phyloP scores from a whole-genome alignment of 2,113 vertebrate species.

The Acrocephalus arundinaceus region DNA sequence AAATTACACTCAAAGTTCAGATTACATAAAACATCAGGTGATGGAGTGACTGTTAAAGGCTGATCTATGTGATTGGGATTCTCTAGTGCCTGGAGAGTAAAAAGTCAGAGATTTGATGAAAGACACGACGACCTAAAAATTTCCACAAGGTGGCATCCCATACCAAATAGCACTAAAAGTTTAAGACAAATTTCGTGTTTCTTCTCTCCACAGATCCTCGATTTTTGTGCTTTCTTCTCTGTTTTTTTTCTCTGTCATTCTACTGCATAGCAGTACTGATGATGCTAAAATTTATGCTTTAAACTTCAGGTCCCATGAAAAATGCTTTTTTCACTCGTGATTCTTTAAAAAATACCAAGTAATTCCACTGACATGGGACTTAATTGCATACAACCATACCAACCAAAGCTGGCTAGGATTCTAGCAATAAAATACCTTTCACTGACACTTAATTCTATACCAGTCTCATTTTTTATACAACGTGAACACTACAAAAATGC shows the following conservation, averaged over 20 bases:
- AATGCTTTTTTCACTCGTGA: not conserved
- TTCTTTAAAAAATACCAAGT: not conserved
- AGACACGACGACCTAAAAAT: not conserved
- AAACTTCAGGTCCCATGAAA: not conserved
- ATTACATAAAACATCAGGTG: not conserved
- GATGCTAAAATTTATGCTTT: slow-evolving; percentile 16
- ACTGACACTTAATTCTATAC: not conserved
- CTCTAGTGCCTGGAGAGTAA: not conserved
- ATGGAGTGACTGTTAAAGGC: not conserved
- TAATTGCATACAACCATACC: not conserved
- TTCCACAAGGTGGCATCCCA: slow-evolving; percentile 60
- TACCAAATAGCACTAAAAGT: not conserved
- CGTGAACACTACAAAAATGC: not conserved
- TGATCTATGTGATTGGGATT: not conserved
- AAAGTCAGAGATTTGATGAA: not conserved
- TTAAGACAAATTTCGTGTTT: not conserved
- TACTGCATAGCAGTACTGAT: not conserved
- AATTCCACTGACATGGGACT: not conserved
- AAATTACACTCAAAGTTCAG: not conserved
- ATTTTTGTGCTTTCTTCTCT: slow-evolving; percentile 15
- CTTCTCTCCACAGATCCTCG: not conserved
- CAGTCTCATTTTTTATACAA: not conserved
- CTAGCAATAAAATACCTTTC: not conserved
- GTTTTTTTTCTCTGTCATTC: slow-evolving; percentile 15
- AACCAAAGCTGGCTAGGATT: not conserved